These are phyloP conservation scores for Lacerta agilis DNA, from an alignment of 2,797 vertebrate genomes.

Conservation along the genomic window DNA sequence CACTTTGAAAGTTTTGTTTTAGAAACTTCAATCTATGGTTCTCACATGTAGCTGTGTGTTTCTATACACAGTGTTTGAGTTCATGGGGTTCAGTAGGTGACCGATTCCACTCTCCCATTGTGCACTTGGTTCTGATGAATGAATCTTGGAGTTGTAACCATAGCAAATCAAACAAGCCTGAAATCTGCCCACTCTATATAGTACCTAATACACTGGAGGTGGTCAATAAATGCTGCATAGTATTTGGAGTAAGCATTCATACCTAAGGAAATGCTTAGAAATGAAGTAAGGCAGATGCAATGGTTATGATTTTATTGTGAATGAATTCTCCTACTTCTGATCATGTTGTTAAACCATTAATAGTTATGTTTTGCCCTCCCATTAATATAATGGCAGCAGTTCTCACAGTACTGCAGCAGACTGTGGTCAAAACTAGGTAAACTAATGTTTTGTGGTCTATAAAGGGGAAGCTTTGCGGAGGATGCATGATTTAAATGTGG, in stretches of 20 bases:
- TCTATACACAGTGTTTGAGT: too few species aligned
- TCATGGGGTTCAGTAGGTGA: too few species aligned
- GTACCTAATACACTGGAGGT: background rate
- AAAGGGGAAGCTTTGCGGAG: constrained; percentile 11
- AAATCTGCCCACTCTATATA: too few species aligned
- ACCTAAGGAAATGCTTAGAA: background rate
- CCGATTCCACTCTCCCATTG: too few species aligned
- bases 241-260: background rate
- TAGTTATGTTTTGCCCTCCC: background rate
- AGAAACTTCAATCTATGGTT: too few species aligned
- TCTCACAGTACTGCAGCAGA: background rate
- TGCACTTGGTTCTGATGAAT: too few species aligned
- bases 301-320: background rate
- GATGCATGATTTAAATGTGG: background rate
- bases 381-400: background rate
- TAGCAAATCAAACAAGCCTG: too few species aligned
- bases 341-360: background rate
- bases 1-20: background rate
- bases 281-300: background rate
- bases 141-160: too few species aligned
- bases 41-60: too few species aligned
- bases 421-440: background rate
- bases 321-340: constrained; percentile 12
- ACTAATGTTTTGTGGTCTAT: background rate
- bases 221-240: background rate